These are phyloP conservation scores for Drosophila eugracilis DNA, from an alignment of 1,140 invertebrate genomes.

Conservation along the genomic window DNA sequence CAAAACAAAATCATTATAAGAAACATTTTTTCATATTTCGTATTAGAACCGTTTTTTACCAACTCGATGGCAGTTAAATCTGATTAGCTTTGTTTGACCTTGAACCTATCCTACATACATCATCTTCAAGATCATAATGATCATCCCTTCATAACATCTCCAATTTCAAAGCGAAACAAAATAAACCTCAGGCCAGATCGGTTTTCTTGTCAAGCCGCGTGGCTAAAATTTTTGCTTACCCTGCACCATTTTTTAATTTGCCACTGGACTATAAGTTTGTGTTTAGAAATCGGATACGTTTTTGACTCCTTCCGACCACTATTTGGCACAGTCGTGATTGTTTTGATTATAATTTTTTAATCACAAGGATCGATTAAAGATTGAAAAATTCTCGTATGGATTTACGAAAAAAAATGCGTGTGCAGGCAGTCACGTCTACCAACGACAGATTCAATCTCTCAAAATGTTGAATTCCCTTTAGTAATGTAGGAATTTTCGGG, in stretches of 20 bases:
- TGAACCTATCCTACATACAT: conserved; percentile 3
- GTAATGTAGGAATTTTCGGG: background rate
- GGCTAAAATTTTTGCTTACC: conserved; percentile 4
- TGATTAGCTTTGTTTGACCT: conserved; percentile 24
- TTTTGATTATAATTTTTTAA: too few species aligned
- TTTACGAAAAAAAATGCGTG: background rate
- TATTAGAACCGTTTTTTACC: background rate
- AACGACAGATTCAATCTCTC: background rate
- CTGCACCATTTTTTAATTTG: conserved; percentile 6
- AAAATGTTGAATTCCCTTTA: too few species aligned
- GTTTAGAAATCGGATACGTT: conserved; percentile 26
- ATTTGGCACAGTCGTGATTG: background rate
- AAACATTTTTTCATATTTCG: too few species aligned
- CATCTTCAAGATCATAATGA: background rate
- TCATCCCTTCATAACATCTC: conserved; percentile 13
- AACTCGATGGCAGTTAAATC: conserved; percentile 4
- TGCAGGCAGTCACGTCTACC: conserved; percentile 34
- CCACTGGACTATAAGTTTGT: background rate
- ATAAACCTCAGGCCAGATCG: conserved; percentile 2
- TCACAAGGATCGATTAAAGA: too few species aligned
- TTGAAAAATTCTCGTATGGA: too few species aligned
- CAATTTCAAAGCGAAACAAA: conserved; percentile 28
- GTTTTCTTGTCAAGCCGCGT: conserved; percentile 2
- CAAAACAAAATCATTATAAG: too few species aligned
- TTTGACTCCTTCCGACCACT: background rate